Percentiles rank a stretch among this genome's conserved stretches.
Evolutionary conservation across 2,113 vertebrate genomes (phyloP).

Genomic region (Petrocephalus microphthalmus): DNA sequence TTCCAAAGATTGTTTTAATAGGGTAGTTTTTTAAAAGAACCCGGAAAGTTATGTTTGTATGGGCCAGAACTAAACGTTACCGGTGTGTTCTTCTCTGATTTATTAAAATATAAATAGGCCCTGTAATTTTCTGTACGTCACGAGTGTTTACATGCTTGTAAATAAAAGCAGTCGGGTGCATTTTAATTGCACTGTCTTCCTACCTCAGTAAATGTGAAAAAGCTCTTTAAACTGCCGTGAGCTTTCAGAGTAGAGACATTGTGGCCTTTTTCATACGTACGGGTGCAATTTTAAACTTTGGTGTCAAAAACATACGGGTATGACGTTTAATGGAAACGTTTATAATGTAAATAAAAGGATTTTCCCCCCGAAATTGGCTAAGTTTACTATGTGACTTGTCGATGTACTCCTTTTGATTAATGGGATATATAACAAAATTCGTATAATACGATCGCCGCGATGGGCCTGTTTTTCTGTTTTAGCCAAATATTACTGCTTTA

Average conservation of each 20-base stretch:
- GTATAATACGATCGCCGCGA: neutral
- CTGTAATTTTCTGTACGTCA: conserved; percentile 48
- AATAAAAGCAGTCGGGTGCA: conserved; percentile 51
- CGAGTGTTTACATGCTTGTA: conserved; percentile 45
- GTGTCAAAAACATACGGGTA: conserved; percentile 37
- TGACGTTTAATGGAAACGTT: conserved; percentile 48
- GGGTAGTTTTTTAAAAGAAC: conserved; percentile 58
- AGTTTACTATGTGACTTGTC: conserved; percentile 27
- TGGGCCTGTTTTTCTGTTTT: neutral
- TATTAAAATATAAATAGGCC: conserved; percentile 62
- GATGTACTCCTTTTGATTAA: neutral
- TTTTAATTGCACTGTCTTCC: conserved; percentile 13
- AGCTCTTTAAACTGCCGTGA: neutral
- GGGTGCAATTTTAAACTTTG: conserved; percentile 1
- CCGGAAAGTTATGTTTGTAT: conserved; percentile 21
- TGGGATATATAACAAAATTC: neutral
- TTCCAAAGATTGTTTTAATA: conserved; percentile 61
- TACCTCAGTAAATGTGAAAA: neutral
- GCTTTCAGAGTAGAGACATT: neutral
- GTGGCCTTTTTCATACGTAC: neutral
- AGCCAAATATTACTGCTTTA: neutral
- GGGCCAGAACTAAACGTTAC: conserved; percentile 47
- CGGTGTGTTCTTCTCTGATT: conserved; percentile 56
- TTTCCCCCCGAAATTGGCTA: conserved; percentile 39
- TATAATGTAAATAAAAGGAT: conserved; percentile 65